A percentile compares a stretch with the other conserved stretches of the same genome.
phyloP scores from a whole-genome alignment of 2,888 invertebrate genomes.

The Aphelenchoides bicaudatus region DNA sequence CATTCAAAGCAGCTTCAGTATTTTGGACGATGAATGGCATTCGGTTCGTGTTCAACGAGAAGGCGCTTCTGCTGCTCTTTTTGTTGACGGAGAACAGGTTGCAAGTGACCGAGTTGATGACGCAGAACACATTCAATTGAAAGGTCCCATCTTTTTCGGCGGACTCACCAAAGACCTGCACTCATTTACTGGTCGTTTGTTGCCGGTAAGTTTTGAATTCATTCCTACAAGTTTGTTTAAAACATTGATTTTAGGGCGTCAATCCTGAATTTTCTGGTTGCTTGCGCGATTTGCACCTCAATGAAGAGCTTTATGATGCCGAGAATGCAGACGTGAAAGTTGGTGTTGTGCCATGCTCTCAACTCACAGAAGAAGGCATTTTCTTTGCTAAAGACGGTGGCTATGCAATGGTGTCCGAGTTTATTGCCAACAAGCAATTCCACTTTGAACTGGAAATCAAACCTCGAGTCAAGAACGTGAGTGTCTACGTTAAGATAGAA shows the following conservation, averaged over 20 bases:
- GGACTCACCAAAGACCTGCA: slow-evolving; percentile 58
- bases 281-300: slow-evolving; percentile 60
- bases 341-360: slow-evolving; percentile 58
- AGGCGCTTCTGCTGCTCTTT: slow-evolving; percentile 51
- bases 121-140: slow-evolving; percentile 57
- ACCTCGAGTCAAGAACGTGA: slow-evolving; percentile 49
- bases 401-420: slow-evolving; percentile 58
- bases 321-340: slow-evolving; percentile 30
- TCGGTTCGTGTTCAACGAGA: slow-evolving; percentile 49
- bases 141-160: slow-evolving; percentile 61
- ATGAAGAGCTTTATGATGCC: slow-evolving; percentile 50
- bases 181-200: slow-evolving; percentile 31
- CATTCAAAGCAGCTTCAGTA: slow-evolving; percentile 34
- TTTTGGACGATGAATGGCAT: slow-evolving; percentile 59
- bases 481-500: too few relatives aligned
- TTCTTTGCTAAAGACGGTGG: slow-evolving; percentile 63
- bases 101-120: slow-evolving; percentile 52
- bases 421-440: slow-evolving; percentile 44
- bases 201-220: slow-evolving; percentile 32
- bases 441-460: slow-evolving; percentile 54
- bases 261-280: slow-evolving; percentile 62
- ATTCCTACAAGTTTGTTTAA: slow-evolving; percentile 1
- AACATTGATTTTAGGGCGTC: slow-evolving; percentile 20
- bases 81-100: slow-evolving; percentile 60
- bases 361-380: slow-evolving; percentile 61